Percentiles rank a stretch among this genome's conserved stretches.
These are phyloP conservation scores for Neostethus bicornis DNA, from an alignment of 2,797 vertebrate species.

Conservation along the genomic window DNA sequence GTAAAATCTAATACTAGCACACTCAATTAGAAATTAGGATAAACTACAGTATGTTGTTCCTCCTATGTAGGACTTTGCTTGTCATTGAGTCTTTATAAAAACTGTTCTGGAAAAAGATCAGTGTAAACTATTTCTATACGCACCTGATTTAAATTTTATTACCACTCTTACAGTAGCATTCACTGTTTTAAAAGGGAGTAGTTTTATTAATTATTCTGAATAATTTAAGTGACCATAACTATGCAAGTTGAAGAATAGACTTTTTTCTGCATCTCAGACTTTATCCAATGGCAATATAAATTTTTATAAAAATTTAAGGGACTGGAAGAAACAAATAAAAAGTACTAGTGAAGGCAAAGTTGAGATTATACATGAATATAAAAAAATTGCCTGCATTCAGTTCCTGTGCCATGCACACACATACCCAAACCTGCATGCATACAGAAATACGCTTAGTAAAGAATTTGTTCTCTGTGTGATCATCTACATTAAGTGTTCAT, in stretches of 20 bases:
- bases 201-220: constrained; percentile 38
- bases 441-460: constrained; percentile 7
- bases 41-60: constrained; percentile 11
- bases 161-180: constrained; percentile 24
- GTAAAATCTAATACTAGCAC: constrained; percentile 28
- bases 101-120: constrained; percentile 48
- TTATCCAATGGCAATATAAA: constrained; percentile 18
- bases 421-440: constrained; percentile 20
- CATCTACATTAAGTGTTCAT: constrained; percentile 21
- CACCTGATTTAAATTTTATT: constrained; percentile 63
- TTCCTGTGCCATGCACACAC: constrained; percentile 18
- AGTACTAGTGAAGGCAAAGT: constrained; percentile 30
- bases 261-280: constrained; percentile 24
- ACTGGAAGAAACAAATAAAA: constrained; percentile 2
- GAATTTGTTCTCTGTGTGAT: constrained; percentile 5
- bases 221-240: constrained; percentile 21
- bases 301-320: constrained; percentile 16
- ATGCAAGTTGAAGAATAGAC: constrained; percentile 20
- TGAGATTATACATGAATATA: constrained; percentile 37
- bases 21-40: constrained; percentile 15
- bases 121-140: constrained; percentile 34
- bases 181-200: constrained; percentile 46
- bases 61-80: constrained; percentile 9
- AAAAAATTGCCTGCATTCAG: constrained; percentile 38
- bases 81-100: constrained; percentile 48